A percentile compares a stretch with the other conserved stretches of the same genome.
These are phyloP conservation scores for Gobius niger DNA, from an alignment of 2,113 vertebrate genomes.

Conservation along the genomic window DNA sequence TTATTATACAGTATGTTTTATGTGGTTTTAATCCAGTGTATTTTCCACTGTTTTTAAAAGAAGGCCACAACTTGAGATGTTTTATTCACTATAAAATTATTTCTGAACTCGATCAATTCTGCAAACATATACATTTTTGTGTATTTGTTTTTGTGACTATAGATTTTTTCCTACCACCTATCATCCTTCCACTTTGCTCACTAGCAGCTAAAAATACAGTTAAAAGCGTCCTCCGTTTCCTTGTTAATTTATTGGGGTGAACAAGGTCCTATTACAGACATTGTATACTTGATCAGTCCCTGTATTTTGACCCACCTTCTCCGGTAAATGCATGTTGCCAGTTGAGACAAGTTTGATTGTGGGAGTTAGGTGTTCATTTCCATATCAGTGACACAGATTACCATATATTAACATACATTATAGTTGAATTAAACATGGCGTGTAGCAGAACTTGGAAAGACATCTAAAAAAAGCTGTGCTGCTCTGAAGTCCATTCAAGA, in stretches of 20 bases:
- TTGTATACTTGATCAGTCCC: conserved; percentile 26
- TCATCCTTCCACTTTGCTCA: neutral
- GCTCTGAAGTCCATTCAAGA: conserved; percentile 62
- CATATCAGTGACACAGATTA: conserved; percentile 80
- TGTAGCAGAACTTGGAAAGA: conserved; percentile 68
- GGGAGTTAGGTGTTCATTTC: conserved; percentile 74
- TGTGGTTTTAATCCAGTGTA: no score
- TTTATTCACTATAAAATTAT: no score
- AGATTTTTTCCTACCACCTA: neutral
- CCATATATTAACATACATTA: conserved; percentile 80
- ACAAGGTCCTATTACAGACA: conserved; percentile 18
- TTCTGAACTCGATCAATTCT: no score
- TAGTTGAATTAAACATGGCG: conserved; percentile 66
- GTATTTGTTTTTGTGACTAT: neutral
- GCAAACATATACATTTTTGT: neutral
- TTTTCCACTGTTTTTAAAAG: no score
- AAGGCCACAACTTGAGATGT: no score
- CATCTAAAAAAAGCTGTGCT: conserved; percentile 62
- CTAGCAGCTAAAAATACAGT: neutral
- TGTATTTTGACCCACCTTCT: conserved; percentile 56
- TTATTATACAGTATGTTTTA: no score
- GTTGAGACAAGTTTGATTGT: conserved; percentile 62
- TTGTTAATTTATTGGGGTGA: conserved; percentile 1
- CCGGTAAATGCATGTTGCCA: conserved; percentile 40
- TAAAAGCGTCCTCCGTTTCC: neutral